A percentile compares a stretch with the other conserved stretches of the same genome.
These are phyloP conservation scores for Garra rufa DNA, from an alignment of 2,113 vertebrate genomes.

Conservation along the genomic window DNA sequence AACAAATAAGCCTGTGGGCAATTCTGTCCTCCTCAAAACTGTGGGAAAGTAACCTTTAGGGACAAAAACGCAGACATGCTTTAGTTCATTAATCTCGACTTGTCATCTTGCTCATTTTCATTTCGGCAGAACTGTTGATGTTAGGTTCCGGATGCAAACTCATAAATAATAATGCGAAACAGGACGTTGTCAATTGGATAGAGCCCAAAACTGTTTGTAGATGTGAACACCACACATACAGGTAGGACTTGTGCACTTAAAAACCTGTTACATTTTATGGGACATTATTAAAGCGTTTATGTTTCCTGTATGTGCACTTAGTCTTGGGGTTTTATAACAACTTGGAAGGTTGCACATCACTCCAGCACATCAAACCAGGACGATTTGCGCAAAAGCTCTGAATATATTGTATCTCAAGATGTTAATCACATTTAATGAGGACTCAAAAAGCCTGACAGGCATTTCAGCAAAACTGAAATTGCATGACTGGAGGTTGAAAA, in stretches of 20 bases:
- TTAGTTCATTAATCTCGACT: background rate
- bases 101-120: slow-evolving; percentile 5
- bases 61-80: slow-evolving; percentile 5
- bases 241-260: slow-evolving; percentile 5
- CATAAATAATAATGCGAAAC: slow-evolving; percentile 3
- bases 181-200: background rate
- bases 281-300: slow-evolving; percentile 17
- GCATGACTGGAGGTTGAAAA: no score
- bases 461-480: background rate
- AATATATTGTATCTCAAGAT: background rate
- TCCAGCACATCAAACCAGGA: background rate
- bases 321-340: background rate
- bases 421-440: slow-evolving; percentile 12
- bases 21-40: slow-evolving; percentile 42
- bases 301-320: background rate
- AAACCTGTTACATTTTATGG: slow-evolving; percentile 1
- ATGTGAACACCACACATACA: background rate
- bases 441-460: background rate
- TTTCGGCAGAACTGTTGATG: background rate
- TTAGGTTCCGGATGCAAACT: background rate
- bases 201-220: background rate
- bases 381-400: background rate
- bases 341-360: background rate
- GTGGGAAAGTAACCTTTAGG: slow-evolving; percentile 46
- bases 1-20: slow-evolving; percentile 40